Evolutionary conservation across 2,888 invertebrate genomes (phyloP).

Genomic region (Chorisops tibialis): DNA sequence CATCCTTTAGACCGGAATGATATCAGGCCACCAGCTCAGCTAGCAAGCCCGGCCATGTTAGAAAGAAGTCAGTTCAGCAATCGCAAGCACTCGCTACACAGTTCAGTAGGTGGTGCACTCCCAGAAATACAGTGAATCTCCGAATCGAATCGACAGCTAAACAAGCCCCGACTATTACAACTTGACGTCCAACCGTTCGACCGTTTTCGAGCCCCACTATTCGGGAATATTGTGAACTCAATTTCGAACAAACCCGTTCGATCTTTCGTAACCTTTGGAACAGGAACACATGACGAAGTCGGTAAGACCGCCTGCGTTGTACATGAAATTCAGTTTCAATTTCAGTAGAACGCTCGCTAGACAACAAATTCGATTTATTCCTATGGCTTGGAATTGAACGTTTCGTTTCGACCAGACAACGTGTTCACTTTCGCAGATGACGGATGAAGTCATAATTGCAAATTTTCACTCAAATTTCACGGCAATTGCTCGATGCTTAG

Average conservation of each 20-base stretch:
- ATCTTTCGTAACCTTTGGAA: conserved; percentile 28
- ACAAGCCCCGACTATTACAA: too few species aligned
- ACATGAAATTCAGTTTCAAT: not conserved
- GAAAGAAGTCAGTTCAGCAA: too few species aligned
- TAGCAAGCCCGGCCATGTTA: conserved; percentile 12
- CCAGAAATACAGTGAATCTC: too few species aligned
- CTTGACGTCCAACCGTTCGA: too few species aligned
- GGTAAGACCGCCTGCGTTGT: too few species aligned
- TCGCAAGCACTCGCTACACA: too few species aligned
- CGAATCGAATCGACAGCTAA: too few species aligned
- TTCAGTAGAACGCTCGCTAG: not conserved
- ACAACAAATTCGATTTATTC: not conserved
- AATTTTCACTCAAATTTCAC: not conserved
- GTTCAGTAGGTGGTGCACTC: too few species aligned
- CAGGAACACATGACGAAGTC: conserved; percentile 4
- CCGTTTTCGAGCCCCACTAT: not conserved
- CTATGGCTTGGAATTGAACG: not conserved
- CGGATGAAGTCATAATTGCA: not conserved
- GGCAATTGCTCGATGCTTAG: not conserved
- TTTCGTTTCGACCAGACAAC: not conserved
- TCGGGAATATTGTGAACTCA: not conserved
- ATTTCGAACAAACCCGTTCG: conserved; percentile 24
- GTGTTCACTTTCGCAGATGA: not conserved
- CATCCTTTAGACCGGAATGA: conserved; percentile 53
- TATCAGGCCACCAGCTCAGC: conserved; percentile 45